A percentile compares a stretch with the other conserved stretches of the same genome.
These are phyloP conservation scores for Montipora capricornis DNA, from an alignment of 64 coral and sea anemone genomes.

Conservation along the genomic window DNA sequence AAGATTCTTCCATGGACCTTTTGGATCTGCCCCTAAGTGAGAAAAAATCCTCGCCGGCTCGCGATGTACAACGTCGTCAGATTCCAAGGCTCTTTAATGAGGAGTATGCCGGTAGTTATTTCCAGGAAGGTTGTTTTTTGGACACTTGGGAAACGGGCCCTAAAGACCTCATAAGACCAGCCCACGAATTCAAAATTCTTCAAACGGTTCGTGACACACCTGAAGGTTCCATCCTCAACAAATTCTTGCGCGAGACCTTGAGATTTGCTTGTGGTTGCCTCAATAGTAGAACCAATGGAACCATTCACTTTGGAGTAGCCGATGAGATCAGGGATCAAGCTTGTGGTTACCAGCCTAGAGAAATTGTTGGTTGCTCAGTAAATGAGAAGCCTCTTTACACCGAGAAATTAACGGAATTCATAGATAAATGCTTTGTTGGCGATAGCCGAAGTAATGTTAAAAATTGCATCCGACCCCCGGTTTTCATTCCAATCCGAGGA, in stretches of 20 bases:
- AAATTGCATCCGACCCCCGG: slow-evolving; percentile 63
- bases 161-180: slow-evolving; percentile 54
- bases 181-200: slow-evolving; percentile 63
- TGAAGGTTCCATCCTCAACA: neutral
- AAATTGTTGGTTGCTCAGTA: slow-evolving; percentile 53
- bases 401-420: slow-evolving; percentile 63
- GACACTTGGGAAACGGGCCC: slow-evolving; percentile 30
- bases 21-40: neutral
- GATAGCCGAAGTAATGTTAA: slow-evolving; percentile 50
- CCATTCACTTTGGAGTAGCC: slow-evolving; percentile 69
- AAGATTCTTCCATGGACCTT: neutral
- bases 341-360: neutral
- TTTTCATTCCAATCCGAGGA: slow-evolving; percentile 14
- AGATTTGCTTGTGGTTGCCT: slow-evolving; percentile 60
- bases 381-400: neutral
- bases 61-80: neutral
- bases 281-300: slow-evolving; percentile 58
- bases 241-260: slow-evolving; percentile 57
- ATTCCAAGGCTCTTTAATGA: slow-evolving; percentile 22
- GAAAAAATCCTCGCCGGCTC: neutral
- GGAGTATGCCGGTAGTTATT: neutral
- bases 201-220: neutral
- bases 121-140: slow-evolving; percentile 9
- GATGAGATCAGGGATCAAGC: slow-evolving; percentile 1
- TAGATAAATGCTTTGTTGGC: slow-evolving; percentile 61